Evolutionary conservation across 2,113 vertebrate genomes (phyloP).

Genomic region (Marmota flaviventris): DNA sequence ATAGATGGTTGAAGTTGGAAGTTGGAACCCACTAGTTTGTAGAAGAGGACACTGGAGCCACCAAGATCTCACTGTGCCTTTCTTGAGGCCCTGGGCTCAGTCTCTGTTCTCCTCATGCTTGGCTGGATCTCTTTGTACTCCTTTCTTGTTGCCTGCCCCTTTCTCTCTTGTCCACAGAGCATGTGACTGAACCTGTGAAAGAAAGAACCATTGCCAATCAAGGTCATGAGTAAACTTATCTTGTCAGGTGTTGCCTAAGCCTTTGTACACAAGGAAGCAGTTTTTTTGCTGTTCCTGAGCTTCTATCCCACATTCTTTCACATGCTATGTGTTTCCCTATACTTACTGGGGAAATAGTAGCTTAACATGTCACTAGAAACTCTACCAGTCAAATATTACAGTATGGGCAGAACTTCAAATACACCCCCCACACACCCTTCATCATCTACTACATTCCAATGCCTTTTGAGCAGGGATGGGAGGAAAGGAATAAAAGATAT

Average conservation of each 20-base stretch:
- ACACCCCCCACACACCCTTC: too few species aligned
- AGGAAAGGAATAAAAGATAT: background rate
- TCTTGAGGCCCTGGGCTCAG: background rate
- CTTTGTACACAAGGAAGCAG: background rate
- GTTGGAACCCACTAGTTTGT: background rate
- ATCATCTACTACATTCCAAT: background rate
- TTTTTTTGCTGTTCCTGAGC: conserved; percentile 13
- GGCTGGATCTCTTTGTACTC: background rate
- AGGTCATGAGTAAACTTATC: background rate
- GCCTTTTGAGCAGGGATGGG: background rate
- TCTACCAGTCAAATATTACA: background rate
- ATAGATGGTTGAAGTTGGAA: background rate
- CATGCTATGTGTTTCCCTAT: background rate
- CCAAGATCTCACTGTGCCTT: background rate
- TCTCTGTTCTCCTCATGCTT: background rate
- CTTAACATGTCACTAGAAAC: background rate
- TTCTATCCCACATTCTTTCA: background rate
- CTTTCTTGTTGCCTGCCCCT: background rate
- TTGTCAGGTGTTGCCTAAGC: background rate
- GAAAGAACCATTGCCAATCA: background rate
- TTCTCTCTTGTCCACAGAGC: background rate
- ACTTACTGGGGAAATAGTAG: background rate
- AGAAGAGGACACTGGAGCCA: background rate
- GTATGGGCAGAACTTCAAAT: background rate
- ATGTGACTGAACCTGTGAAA: background rate